Conservation (phyloP, 2,888 invertebrate genomes). For the Cylindroiulus punctatus region DNA sequence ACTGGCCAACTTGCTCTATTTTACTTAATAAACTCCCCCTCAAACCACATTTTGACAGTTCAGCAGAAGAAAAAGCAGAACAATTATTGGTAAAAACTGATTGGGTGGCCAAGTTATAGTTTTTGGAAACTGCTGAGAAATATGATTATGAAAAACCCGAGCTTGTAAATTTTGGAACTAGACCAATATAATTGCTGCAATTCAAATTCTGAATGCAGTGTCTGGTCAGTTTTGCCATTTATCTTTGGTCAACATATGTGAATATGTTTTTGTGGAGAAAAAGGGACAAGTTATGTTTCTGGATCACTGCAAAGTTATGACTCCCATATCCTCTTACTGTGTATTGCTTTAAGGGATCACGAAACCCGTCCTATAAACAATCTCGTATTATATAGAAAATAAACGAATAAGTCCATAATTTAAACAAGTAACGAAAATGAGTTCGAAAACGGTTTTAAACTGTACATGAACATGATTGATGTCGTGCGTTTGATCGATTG, state of each 20-base stretch:
- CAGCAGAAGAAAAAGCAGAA: neutral
- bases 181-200: no score
- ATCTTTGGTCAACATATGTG: no score
- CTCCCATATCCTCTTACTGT: neutral
- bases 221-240: no score
- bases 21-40: neutral
- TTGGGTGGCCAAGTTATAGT: neutral
- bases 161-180: neutral
- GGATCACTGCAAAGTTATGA: no score
- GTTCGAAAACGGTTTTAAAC: no score
- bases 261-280: no score
- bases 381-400: neutral
- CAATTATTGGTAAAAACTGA: neutral
- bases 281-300: no score
- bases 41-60: neutral
- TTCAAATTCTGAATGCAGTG: no score
- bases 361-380: neutral
- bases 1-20: neutral
- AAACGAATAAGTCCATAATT: neutral
- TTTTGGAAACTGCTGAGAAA: conserved; percentile 24
- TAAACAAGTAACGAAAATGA: no score
- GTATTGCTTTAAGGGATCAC: neutral
- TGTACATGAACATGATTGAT: no score
- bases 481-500: no score
- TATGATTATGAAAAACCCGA: neutral